Base-by-base conservation (phyloP, 2,797 vertebrate genomes). In the Pangasius djambal region DNA sequence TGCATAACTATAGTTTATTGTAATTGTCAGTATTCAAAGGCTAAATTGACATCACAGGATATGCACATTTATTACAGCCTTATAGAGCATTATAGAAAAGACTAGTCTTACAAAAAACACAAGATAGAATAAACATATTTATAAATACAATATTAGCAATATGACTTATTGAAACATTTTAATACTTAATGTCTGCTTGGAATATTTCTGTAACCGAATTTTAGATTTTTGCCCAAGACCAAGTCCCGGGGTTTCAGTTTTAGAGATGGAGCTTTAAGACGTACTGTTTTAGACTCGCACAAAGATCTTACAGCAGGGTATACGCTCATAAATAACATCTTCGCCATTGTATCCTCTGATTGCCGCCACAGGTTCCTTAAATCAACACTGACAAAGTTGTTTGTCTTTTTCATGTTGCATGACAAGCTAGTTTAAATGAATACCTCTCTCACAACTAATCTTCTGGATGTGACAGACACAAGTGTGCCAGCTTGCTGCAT, bases 131-230 rank as follows among this genome's bases (percentile, higher is more conserved):
- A 82, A 88, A 90, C 67, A 85, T 52, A 77, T 89, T 89, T 83
- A 90, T 89, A 92, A 89, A 92, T 87, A 92, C 91, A 92, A 69
- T 86, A 86, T 89, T 86, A 87, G 75, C 75, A 79, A 89, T 72
- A 86, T 55, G 81, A 89, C 55, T n/a, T 70, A 63, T 69, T 61
- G 40, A 87, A 63, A 89, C 44, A 74, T 59, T 55, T 87, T n/a
- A 40, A 81, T 31, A 72, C 61, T 31, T 69, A 78, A 70, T 72
- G 83, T 57, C 65, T 70, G 65, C 9, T n/a, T 84, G 40, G 28
- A 84, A 67, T 67, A 67, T 31, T 84, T 84, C 20, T 52, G n/a
- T 77, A 77, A 88, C 44, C 31, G 8, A 57, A 69, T 65, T 86
- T 70, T 70, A 15, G 10, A 85, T 85, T 55, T 55, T 31, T 20